Evolutionary conservation across 2,888 invertebrate genomes (phyloP), one percentile per base, ranked within the genome.

Genomic region (Amphipyra berbera): DNA sequence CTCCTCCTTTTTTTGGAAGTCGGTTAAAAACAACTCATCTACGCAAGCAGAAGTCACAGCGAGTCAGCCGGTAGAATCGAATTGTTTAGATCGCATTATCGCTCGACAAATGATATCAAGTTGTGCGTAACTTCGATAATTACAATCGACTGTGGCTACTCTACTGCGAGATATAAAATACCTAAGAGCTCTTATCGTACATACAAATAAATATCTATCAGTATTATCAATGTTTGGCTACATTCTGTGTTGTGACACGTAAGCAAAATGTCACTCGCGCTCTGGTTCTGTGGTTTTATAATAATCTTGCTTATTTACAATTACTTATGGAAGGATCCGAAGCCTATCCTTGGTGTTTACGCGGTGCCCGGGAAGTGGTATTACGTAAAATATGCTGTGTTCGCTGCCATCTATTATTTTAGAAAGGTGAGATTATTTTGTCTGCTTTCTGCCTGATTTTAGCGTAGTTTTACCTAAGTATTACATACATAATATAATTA

Each of bases 301-400:
- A 54, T 87, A 0, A 55, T 87, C 61, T 79, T 92, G 68, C 47
- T 90, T 12, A 73, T 89, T 55, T 88, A 89, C 61, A 80, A 77
- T 61, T 79, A 84, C 46, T 81, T 82, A 62, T 83, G 78, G 59
- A 90, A 90, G 68, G 89, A 95, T 30, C 90, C 92, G 0, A 88
- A 93, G 47, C 95, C 96, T 6, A 95, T 96, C 53, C 93, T 95
- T 44, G 96, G 96, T 0, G 88, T 96, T 0, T 97, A 97, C 81
- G 88, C 92, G 0, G 95, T 95, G 63, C 95, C 95, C 0, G 96
- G 96, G 27, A 96, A 95, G 87, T 96, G 96, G 95, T 97, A 95
- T 84, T 94, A 94, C 66, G 53, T 96, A 35, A 97, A 97, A 87
- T 96, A 96, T 88, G 86, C 85, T 0, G 40, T 94, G 12, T 96